Base-by-base conservation (phyloP, 1,140 invertebrate genomes). In the Camponotus pennsylvanicus region DNA sequence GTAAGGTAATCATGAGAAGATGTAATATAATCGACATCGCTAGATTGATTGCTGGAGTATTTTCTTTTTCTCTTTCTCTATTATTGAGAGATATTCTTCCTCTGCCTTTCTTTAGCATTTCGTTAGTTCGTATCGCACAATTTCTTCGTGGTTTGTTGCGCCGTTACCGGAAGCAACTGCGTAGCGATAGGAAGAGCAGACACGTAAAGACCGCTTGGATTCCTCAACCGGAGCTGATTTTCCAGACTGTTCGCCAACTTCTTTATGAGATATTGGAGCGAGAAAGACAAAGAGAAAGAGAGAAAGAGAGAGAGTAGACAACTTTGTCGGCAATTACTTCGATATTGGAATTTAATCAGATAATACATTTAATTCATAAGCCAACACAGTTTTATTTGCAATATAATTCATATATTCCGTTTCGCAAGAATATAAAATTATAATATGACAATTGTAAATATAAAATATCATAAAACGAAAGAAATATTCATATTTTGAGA, bases 101-200 rank as follows among this genome's bases (percentile, higher is more conserved):
- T 59, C 67, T 75, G 37, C 69, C 55, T 83, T 75, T 27, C n/a
- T 63, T 73, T 55, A 32, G 18, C 15, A 27, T n/a, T 71, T 78
- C 27, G 21, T 27, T 32, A 27, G 18, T 45, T 80, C 37, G 67
- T 40, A 82, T 82, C 79, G 40, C 8, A 40, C 34, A 71, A 27
- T 73, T 82, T 71, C 67, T 73, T 73, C 79, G 78, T 73, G 78
- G 66, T 80, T 66, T n/a, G 67, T 34, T 73, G 67, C 55, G 40
- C 79, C 79, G 79, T 83, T 75, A 75, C 79, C 69, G 79, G 79
- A 83, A 83, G 69, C 69, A 83, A 61, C 55, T 57, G 32, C 55
- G 15, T 42, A 79, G 34, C 42, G 78, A 73, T 82, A 61, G 79
- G 61, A 83, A 75, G 55, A 13, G 55, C 69, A 83, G 55, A 83